A percentile compares a stretch with the other conserved stretches of the same genome.
Evolutionary conservation across 1,140 invertebrate species (phyloP).

Genomic region (Drosophila mayri): DNA sequence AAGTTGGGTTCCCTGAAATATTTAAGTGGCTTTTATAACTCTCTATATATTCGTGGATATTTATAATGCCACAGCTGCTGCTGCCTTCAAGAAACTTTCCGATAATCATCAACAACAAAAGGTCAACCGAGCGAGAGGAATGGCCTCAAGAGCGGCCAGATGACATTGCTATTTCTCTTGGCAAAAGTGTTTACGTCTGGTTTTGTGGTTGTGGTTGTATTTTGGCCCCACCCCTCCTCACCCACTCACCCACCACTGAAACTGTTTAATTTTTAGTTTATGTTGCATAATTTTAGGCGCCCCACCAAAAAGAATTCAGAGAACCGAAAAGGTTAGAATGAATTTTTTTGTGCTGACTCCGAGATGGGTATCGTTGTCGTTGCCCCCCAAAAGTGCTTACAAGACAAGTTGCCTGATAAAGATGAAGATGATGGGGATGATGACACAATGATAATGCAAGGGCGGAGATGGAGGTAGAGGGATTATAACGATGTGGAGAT

Average conservation of each 20-base stretch:
- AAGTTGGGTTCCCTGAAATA: not conserved
- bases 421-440: slow-evolving; percentile 42
- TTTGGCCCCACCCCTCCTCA: too few species aligned
- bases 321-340: slow-evolving; percentile 8
- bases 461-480: not conserved
- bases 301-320: slow-evolving; percentile 7
- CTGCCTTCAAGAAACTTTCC: slow-evolving; percentile 24
- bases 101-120: slow-evolving; percentile 51
- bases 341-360: slow-evolving; percentile 50
- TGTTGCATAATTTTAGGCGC: slow-evolving; percentile 72
- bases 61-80: slow-evolving; percentile 10
- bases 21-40: slow-evolving; percentile 12
- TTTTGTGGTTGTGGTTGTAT: slow-evolving; percentile 57
- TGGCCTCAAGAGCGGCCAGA: slow-evolving; percentile 14
- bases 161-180: slow-evolving; percentile 45
- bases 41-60: slow-evolving; percentile 10
- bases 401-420: slow-evolving; percentile 42
- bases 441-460: slow-evolving; percentile 39
- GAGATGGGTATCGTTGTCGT: slow-evolving; percentile 4
- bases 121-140: slow-evolving; percentile 17
- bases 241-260: not conserved
- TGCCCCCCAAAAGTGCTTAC: slow-evolving; percentile 30
- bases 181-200: slow-evolving; percentile 74
- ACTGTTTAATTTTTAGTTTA: slow-evolving; percentile 78
- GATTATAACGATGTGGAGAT: slow-evolving; percentile 3